Base-by-base conservation (phyloP, 2,797 vertebrate species). In the Staurois parvus region DNA sequence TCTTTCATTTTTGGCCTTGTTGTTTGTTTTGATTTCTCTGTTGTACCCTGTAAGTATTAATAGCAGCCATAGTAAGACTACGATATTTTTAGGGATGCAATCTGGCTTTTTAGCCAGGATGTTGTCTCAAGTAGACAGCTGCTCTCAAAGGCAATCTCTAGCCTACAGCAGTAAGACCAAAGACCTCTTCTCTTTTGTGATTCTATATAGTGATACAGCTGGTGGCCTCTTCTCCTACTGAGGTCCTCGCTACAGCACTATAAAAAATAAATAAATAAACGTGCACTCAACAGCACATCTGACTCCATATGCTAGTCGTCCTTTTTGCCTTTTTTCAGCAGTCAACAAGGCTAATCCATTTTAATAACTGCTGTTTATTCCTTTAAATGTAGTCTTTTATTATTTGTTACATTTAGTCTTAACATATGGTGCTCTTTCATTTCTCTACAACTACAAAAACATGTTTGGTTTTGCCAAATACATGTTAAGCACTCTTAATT, bases 81-180 rank as follows among this genome's bases (percentile, higher is more conserved):
- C 1, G 1, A 48, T 84, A n/a, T 45, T 56, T 72, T 19, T 78
- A 45, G 34, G 59, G 62, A 68, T 37, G 59, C 42, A 79, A 85
- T 75, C 72, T 62, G 68, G 64, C 67, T 80, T 80, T 73, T 76
- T 52, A 56, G 72, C 42, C 32, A 48, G 30, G 64, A 88, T 89
- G 88, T 88, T 82, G 82, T 90, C 88, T 90, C 82, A 66, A 83
- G 81, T 78, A 88, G 76, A 82, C 89, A 93, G 91, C 85, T 91
- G 81, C 76, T 89, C 29, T 6, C 2, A 72, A 76, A 86, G 76
- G 84, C 78, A 30, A 2, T 28, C 48, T 78, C 81, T 93, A 73
- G 52, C 88, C 90, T 89, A 64, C 0, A 2, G 89, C 34, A 0
- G 67, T 77, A 78, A 89, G 81, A 88, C 52, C 0, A 0, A 73